Conservation (phyloP, 2,888 invertebrate species). For the Pecten maximus region DNA sequence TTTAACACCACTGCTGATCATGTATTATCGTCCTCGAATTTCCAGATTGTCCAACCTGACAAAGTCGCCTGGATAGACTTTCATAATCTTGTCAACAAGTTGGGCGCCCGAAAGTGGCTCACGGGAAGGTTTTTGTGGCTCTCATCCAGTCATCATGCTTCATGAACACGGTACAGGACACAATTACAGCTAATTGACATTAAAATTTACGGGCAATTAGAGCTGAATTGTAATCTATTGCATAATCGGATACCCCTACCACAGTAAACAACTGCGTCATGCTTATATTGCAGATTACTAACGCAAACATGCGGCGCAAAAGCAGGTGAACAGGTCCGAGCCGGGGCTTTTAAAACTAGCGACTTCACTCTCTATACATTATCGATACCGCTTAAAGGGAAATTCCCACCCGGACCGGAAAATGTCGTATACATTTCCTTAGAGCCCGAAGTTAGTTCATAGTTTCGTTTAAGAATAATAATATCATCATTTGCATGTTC, state of each 20-base stretch:
- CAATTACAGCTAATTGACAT: neutral
- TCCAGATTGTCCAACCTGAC: neutral
- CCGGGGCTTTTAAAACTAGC: too few relatives aligned
- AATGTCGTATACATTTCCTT: too few relatives aligned
- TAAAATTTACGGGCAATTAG: neutral
- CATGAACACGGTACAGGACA: neutral
- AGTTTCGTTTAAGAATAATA: too few relatives aligned
- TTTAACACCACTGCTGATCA: neutral
- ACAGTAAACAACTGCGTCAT: neutral
- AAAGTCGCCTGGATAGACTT: neutral
- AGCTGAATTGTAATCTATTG: neutral
- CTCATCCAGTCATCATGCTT: neutral
- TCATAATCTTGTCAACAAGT: slow-evolving; percentile 15
- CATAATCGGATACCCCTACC: neutral
- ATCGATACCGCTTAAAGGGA: too few relatives aligned
- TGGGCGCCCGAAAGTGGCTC: neutral
- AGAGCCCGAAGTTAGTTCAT: too few relatives aligned
- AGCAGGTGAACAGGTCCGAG: too few relatives aligned
- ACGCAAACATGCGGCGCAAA: too few relatives aligned
- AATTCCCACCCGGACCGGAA: too few relatives aligned
- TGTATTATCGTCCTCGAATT: neutral
- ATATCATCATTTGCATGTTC: too few relatives aligned
- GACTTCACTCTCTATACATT: too few relatives aligned
- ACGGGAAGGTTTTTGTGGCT: neutral
- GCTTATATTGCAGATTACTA: neutral